Conservation (phyloP, 2,113 vertebrate species). For the Trematocara marginatum region DNA sequence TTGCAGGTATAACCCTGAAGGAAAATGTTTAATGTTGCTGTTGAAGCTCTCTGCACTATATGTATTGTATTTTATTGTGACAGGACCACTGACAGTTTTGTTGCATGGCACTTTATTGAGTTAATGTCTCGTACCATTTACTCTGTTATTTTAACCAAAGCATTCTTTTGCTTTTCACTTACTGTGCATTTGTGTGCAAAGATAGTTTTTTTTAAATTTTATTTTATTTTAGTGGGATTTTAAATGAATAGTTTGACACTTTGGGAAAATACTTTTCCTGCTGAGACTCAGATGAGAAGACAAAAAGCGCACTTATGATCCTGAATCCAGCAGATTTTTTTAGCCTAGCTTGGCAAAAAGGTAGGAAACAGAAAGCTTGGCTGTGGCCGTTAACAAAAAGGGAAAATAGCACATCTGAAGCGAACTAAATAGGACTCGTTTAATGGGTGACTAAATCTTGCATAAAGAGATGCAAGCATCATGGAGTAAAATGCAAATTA, state of each 20-base stretch:
- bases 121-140: constrained; percentile 33
- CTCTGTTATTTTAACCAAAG: constrained; percentile 63
- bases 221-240: not conserved
- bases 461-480: not conserved
- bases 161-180: not conserved
- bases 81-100: constrained; percentile 40
- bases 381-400: not conserved
- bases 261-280: not conserved
- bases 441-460: not conserved
- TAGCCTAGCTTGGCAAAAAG: not conserved
- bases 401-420: not conserved
- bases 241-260: not conserved
- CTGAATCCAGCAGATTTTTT: not conserved
- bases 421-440: not conserved
- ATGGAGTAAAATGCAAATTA: not conserved
- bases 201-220: not conserved
- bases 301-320: not conserved
- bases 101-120: constrained; percentile 65
- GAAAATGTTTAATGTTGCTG: constrained; percentile 17
- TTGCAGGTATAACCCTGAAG: not conserved
- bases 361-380: not conserved
- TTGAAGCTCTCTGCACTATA: constrained; percentile 11
- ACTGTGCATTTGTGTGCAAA: not conserved
- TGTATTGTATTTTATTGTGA: constrained; percentile 24
- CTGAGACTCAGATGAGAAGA: not conserved